phyloP scores from a whole-genome alignment of 1,140 invertebrate genomes.

The Aphelenchoides avenae region DNA sequence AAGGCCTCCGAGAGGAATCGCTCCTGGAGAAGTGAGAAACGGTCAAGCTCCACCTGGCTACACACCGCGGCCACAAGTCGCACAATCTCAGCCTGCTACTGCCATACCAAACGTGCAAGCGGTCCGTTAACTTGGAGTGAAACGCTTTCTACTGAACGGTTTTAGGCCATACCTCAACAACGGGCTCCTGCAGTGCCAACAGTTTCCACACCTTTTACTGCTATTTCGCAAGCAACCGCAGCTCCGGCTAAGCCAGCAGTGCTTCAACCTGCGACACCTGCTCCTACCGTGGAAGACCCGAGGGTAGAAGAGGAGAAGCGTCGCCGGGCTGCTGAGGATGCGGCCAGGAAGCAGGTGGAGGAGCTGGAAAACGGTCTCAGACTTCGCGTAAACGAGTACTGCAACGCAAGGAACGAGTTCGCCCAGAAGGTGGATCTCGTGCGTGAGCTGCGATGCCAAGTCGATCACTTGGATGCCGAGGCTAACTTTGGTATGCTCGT shows the following conservation, averaged over 20 bases:
- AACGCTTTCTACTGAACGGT: too few relatives aligned
- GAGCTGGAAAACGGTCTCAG: not conserved
- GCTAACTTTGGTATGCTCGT: not conserved
- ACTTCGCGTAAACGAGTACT: slow-evolving; percentile 1
- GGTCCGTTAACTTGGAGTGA: too few relatives aligned
- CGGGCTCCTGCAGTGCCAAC: too few relatives aligned
- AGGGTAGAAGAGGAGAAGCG: not conserved
- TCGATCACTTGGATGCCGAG: not conserved
- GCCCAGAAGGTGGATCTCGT: not conserved
- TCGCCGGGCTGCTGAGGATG: not conserved
- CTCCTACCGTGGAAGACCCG: not conserved
- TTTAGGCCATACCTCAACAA: too few relatives aligned
- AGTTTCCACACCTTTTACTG: too few relatives aligned
- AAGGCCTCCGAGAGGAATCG: slow-evolving; percentile 1
- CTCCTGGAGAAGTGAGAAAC: slow-evolving; percentile 2
- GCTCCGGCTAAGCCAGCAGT: not conserved
- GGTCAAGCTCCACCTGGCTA: not conserved
- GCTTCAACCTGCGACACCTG: not conserved
- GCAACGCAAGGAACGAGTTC: not conserved
- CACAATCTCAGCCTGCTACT: too few relatives aligned
- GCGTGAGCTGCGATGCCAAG: not conserved
- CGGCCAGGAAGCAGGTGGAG: not conserved
- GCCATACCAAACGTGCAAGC: too few relatives aligned
- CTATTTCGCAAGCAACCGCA: too few relatives aligned
- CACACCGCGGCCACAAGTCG: too few relatives aligned